Base-by-base conservation (phyloP, 2,113 vertebrate species). In the Pampusana beccarii region DNA sequence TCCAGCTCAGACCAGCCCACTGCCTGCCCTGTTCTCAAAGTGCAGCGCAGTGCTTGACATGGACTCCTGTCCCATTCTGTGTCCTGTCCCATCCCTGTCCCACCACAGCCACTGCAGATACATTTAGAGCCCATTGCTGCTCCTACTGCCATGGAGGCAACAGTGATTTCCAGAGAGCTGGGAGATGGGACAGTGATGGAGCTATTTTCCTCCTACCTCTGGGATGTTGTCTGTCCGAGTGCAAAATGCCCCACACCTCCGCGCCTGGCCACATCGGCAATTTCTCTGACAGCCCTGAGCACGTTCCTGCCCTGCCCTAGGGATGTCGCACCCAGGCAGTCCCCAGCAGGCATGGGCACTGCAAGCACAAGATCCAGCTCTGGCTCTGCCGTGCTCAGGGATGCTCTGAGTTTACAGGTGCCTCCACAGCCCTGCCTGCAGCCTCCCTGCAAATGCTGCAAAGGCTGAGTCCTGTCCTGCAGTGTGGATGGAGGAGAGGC, bases 351-450 rank as follows among this genome's bases (percentile, higher is more conserved):
- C 66, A 46, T 18, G 18, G 44, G 44, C 18, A 46, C 44, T 46
- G 44, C 18, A 46, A 36, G 19, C 26, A 48, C 23, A 58, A 56
- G 46, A 78, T 48, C n/a, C 67, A 15, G 18, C 34, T 61, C 64
- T 1, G 2, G 13, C 77, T 17, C 28, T 0, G 0, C 38, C 0
- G 0, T 61, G 31, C 38, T 74, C 57, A 48, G 57, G 15, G 77
- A 46, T 92, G 60, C 48, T 65, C 71, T 40, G 70, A 74, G 11
- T 70, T 58, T 70, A 50, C 40, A 40, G 5, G 7, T 50, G 40
- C 21, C 46, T 73, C 24, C 80, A 2, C 5, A 91, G 21, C 25
- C 31, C 56, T 50, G 48, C 24, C 36, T 74, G 13, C 56, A 87
- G 36, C 69, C n/a, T 58, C 56, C 73, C 57, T 4, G 2, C 50